Conservation (phyloP, 2,113 vertebrate species). For the Clarias magur region DNA sequence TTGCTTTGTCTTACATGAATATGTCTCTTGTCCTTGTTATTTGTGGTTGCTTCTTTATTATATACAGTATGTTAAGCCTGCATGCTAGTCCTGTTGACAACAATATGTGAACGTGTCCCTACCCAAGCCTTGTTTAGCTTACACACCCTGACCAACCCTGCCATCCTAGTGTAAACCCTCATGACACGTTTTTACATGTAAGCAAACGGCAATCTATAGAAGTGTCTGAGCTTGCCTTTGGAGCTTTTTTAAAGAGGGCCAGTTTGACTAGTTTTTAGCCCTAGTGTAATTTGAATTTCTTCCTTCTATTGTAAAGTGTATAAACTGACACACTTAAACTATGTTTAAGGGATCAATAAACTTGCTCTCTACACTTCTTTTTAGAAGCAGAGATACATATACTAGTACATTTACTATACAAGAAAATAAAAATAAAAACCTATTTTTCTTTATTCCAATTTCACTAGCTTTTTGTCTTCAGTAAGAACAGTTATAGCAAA, state of each 20-base stretch:
- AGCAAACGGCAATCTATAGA: conserved; percentile 22
- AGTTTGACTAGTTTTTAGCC: conserved; percentile 31
- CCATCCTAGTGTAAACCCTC: conserved; percentile 31
- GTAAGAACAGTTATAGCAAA: neutral
- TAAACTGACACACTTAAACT: neutral
- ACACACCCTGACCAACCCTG: conserved; percentile 16
- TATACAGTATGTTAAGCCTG: neutral
- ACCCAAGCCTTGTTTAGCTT: neutral
- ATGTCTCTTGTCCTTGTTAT: neutral
- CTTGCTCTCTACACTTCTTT: neutral
- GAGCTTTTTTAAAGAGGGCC: conserved; percentile 18
- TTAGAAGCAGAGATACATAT: neutral
- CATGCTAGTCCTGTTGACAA: conserved; percentile 3
- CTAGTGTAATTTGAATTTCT: neutral
- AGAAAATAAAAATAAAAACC: neutral
- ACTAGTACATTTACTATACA: neutral
- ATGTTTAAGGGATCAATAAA: neutral
- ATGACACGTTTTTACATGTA: conserved; percentile 39
- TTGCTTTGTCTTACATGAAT: neutral
- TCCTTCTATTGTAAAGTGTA: neutral
- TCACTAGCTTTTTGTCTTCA: neutral
- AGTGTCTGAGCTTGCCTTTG: conserved; percentile 36
- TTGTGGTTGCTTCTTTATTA: neutral
- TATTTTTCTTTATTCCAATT: neutral
- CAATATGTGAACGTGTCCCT: conserved; percentile 21